phyloP scores from a whole-genome alignment of 1,140 invertebrate species.

The Acyrthosiphon pisum region DNA sequence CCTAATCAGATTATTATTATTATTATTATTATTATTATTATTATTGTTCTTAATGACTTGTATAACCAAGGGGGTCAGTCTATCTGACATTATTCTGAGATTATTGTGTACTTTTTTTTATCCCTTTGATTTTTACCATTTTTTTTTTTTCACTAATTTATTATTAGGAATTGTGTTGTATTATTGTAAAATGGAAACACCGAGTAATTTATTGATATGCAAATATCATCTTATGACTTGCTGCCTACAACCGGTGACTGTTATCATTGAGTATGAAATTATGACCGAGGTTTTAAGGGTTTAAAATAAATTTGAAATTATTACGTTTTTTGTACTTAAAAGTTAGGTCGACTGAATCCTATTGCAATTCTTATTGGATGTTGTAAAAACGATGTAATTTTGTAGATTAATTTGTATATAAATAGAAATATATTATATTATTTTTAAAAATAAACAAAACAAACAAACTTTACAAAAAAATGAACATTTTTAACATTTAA shows the following conservation, averaged over 20 bases:
- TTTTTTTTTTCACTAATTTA: conserved; percentile 34
- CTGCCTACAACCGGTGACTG: not conserved
- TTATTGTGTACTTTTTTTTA: conserved; percentile 31
- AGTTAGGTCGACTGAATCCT: conserved; percentile 55
- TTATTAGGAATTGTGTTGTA: conserved; percentile 14
- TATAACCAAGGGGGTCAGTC: not conserved
- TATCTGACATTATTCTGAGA: not conserved
- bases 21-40: conserved; percentile 33
- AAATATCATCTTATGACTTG: not conserved
- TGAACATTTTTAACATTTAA: conserved; percentile 42
- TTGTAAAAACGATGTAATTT: conserved; percentile 48
- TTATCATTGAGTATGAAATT: conserved; percentile 9
- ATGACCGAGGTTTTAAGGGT: not conserved
- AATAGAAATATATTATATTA: conserved; percentile 42
- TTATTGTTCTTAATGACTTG: conserved; percentile 26
- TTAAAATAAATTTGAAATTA: conserved; percentile 37
- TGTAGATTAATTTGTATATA: conserved; percentile 56
- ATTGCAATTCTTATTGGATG: conserved; percentile 47
- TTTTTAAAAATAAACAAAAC: conserved; percentile 46
- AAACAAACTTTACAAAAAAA: conserved; percentile 27
- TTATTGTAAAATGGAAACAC: not conserved
- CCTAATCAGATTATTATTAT: conserved; percentile 15
- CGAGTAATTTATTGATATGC: not conserved
- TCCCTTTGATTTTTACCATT: conserved; percentile 44
- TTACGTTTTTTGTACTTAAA: conserved; percentile 48